Evolutionary conservation across 2,797 vertebrate genomes (phyloP), one percentile per base, ranked within the genome.

Genomic region (Melanotaenia pygmaea): DNA sequence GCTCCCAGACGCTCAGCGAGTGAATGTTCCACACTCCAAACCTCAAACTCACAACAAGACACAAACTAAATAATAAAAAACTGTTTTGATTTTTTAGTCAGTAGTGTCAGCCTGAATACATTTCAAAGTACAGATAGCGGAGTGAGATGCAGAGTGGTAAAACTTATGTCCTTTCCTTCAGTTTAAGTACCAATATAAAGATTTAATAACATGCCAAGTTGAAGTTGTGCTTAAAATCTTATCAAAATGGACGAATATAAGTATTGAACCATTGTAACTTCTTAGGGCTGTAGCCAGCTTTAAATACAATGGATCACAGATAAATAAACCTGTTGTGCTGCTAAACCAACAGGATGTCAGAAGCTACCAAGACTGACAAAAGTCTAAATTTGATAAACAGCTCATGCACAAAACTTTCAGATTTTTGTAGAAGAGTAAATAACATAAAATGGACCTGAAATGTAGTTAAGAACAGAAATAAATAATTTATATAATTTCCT

Each of bases 41-140:
- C 32, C 12, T 40, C 45, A 13, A 13, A 54, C 35, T 34, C 37
- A 26, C 51, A 54, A 62, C 37, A 26, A 59, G 51, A 43, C 12
- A n/a, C 22, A 59, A 67, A 6, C 30, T 75, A 62, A 68, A 72
- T 43, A 38, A 58, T 40, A 32, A 65, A 69, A 30, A 69, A 11
- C 20, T 3, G 22, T 65, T 64, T 66, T 34, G 47, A 67, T 59
- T 59, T 69, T 67, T 62, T 34, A 32, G 50, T 64, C 56, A 57
- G 14, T 13, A 5, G 6, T 78, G 57, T 63, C 32, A 47, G 22
- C 43, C 18, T 45, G 3, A 64, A 54, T 72, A 62, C 30, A 53
- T 51, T 28, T 79, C 26, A 76, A 60, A 62, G n/a, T 45, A 26
- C 0, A 24, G 45, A 47, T n/a, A 20, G 24, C 3, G 5, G 26